Conservation (phyloP, 2,113 vertebrate species). For the Cervus canadensis region DNA sequence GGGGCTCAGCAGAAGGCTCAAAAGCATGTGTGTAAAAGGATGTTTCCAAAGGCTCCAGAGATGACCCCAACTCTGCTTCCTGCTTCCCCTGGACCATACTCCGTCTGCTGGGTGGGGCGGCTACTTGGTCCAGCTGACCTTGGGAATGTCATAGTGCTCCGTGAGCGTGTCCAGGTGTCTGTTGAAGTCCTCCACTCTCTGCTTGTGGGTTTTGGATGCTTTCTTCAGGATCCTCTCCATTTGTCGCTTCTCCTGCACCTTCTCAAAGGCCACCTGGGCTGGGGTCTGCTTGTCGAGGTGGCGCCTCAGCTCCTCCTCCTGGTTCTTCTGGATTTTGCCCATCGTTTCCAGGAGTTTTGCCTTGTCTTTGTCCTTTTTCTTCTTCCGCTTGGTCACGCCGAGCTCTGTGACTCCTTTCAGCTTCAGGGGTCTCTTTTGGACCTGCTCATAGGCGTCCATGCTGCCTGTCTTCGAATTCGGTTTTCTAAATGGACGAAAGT, state of each 20-base stretch:
- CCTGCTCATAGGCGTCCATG: conserved; percentile 78
- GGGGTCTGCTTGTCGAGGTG: background rate
- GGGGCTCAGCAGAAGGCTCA: background rate
- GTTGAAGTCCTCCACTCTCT: background rate
- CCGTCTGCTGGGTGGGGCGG: background rate
- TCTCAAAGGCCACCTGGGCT: background rate
- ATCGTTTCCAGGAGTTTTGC: background rate
- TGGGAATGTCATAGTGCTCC: background rate
- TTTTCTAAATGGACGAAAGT: background rate
- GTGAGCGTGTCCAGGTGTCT: background rate
- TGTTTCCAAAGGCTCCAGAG: background rate
- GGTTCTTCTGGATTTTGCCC: background rate
- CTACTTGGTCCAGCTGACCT: background rate
- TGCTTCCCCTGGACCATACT: background rate
- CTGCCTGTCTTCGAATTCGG: accelerated
- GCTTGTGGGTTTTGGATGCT: background rate
- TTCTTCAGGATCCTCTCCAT: background rate
- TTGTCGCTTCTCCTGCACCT: background rate
- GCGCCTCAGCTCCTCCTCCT: background rate
- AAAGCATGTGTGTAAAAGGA: background rate
- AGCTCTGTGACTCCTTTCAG: conserved; percentile 71
- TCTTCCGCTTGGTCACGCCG: conserved; percentile 49
- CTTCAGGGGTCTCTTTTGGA: conserved; percentile 74
- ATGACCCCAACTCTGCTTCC: background rate
- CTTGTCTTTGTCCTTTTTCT: background rate